Percentiles rank a stretch among this genome's conserved stretches.
phyloP scores from a whole-genome alignment of 2,113 vertebrate species.

The Dicaeum eximium region DNA sequence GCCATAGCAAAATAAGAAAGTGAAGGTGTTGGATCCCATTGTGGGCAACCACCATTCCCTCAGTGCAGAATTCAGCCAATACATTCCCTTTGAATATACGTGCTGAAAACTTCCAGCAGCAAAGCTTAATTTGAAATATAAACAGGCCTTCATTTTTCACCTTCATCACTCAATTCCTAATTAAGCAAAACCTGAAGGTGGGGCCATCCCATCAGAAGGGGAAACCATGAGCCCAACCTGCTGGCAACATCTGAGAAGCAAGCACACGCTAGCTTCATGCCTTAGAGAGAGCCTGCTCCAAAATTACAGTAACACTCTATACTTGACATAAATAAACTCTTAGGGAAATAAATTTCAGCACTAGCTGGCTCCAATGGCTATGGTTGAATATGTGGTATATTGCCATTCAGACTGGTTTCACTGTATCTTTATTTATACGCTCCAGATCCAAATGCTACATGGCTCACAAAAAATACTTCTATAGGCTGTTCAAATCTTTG shows the following conservation, averaged over 20 bases:
- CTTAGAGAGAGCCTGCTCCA: background rate
- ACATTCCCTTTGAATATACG: background rate
- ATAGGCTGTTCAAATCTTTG: background rate
- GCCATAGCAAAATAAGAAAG: background rate
- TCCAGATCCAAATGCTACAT: background rate
- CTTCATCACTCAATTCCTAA: background rate
- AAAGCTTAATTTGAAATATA: background rate
- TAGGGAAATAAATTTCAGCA: background rate
- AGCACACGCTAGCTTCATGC: rapidly evolving
- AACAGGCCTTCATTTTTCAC: background rate
- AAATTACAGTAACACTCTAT: background rate
- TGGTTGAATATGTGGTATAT: background rate
- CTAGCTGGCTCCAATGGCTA: background rate
- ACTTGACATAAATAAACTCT: background rate
- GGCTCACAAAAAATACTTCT: background rate
- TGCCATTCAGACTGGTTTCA: background rate
- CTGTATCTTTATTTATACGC: background rate
- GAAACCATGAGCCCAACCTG: background rate
- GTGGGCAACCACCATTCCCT: background rate
- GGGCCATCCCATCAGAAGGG: background rate
- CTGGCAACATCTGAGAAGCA: background rate
- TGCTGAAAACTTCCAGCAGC: background rate
- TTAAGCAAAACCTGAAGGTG: rapidly evolving
- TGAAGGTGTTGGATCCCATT: background rate
- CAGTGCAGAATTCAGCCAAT: background rate